Conservation (phyloP, 2,113 vertebrate genomes). For the Rhegmatorhina hoffmannsi region DNA sequence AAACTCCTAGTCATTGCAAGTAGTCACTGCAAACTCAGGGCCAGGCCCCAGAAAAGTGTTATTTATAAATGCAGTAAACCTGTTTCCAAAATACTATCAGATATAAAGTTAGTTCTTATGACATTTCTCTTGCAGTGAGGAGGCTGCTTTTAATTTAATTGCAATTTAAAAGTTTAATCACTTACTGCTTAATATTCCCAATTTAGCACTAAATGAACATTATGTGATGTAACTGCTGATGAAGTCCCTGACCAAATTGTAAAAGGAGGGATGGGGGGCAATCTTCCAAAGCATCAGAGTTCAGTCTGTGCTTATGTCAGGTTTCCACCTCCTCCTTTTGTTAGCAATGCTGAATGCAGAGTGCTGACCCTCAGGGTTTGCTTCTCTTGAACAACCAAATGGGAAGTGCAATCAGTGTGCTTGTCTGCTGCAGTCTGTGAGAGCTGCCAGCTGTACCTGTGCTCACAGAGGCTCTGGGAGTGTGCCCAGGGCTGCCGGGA, state of each 20-base stretch:
- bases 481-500: neutral
- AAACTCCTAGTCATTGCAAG: neutral
- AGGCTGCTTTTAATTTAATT: constrained; percentile 31
- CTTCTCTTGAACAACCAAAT: neutral
- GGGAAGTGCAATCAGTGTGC: neutral
- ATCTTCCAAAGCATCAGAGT: neutral
- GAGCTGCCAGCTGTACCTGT: neutral
- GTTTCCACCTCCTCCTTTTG: neutral
- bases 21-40: neutral
- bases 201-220: constrained; percentile 5
- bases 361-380: neutral
- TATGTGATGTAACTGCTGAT: neutral
- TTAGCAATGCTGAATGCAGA: neutral
- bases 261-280: neutral
- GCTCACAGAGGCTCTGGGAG: neutral
- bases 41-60: neutral
- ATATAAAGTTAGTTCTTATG: neutral
- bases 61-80: neutral
- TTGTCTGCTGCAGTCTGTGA: neutral
- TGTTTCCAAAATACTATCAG: neutral
- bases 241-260: neutral
- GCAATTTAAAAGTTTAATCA: constrained; percentile 15
- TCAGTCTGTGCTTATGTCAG: neutral
- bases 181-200: neutral
- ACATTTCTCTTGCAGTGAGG: neutral